Base-by-base conservation (phyloP, 2,113 vertebrate genomes). In the Bos indicus region DNA sequence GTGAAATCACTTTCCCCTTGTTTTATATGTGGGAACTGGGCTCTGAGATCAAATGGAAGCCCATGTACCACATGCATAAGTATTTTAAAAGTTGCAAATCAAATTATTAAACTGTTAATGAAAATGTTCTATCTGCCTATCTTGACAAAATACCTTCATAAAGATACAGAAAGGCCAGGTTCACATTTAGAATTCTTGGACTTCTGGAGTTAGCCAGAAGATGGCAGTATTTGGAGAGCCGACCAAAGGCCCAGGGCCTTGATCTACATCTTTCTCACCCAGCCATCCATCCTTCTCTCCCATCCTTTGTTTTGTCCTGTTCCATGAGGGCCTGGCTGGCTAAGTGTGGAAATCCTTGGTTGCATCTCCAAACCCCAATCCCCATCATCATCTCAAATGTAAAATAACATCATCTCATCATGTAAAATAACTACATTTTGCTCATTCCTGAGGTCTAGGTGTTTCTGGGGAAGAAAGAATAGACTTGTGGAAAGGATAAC, bases 11-110 rank as follows among this genome's bases (percentile, higher is more conserved):
- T 64, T 28, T 48, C 21, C 33, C 19, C 1, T 33, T 7, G 5
- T 74, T 74, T 83, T 36, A 11, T 12, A 28, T 40, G 46, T 56
- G 46, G 52, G 33, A 16, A 43, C 26, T 40, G 33, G 71, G 28
- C 36, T 30, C 16, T 85, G 89, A 80, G 33, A 46, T 56, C 14
- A 51, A 46, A 86, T 13, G 16, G 25, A 91, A 46, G 57, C 78
- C 36, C 4, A 1, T 0, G 5, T n/a, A 1, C 7, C 9, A 9
- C 74, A 15, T 25, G 48, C 62, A 46, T 89, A 64, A 28, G 5
- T 0, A 88, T 30, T 96, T 71, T 30, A 19, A 40, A 62, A 85
- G 43, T 91, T 86, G 60, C 2, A 9, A 62, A 59, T 80, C 5
- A 74, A 93, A 30, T 36, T 80, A 46, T 19, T 23, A 26, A 77